A percentile compares a stretch with the other conserved stretches of the same genome.
Evolutionary conservation across 2,113 vertebrate species (phyloP).

Genomic region (Vulpes ferrilata): DNA sequence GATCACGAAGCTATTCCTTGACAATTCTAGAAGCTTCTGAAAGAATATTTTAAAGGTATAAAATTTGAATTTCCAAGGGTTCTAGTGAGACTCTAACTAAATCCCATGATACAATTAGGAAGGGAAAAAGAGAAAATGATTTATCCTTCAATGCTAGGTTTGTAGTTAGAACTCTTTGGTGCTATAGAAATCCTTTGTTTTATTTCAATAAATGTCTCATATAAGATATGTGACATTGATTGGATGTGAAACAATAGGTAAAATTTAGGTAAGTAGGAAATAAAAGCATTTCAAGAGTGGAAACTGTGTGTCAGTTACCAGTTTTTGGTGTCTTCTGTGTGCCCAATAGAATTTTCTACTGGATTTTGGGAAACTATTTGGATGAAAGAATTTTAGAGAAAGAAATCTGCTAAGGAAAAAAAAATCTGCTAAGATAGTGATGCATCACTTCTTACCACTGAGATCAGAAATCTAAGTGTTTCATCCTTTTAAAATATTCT

Average conservation of each 20-base stretch:
- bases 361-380: not conserved
- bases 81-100: not conserved
- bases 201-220: not conserved
- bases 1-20: not conserved
- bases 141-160: not conserved
- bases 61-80: not conserved
- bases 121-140: not conserved
- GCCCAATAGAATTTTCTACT: not conserved
- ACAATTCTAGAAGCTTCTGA: not conserved
- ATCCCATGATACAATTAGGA: not conserved
- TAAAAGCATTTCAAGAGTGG: not conserved
- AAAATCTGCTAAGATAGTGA: not conserved
- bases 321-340: not conserved
- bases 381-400: not conserved
- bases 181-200: not conserved
- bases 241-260: not conserved
- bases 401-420: not conserved
- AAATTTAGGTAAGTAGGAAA: not conserved
- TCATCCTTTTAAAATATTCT: constrained; percentile 33
- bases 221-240: not conserved
- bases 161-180: not conserved
- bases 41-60: not conserved
- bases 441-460: not conserved
- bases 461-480: not conserved
- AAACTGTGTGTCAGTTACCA: not conserved